A percentile compares a stretch with the other conserved stretches of the same genome.
Conservation (phyloP, 1,140 invertebrate species). For the Drosophila repleta region DNA sequence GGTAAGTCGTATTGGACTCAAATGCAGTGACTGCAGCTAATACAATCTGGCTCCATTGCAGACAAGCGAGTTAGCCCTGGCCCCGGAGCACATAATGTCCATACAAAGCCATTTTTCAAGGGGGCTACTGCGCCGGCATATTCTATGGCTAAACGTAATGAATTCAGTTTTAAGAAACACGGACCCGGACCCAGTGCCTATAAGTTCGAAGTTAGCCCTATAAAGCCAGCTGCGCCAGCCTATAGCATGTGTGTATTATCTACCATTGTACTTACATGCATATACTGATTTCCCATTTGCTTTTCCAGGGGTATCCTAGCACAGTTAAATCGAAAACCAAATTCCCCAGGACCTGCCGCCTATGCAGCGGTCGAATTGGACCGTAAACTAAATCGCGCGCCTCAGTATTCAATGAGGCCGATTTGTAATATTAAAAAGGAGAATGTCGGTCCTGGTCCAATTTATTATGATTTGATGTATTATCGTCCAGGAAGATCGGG, state of each 20-base stretch:
- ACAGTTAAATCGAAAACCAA: conserved; percentile 49
- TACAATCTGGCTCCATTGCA: not conserved
- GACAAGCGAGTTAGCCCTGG: conserved; percentile 84
- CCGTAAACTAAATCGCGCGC: conserved; percentile 72
- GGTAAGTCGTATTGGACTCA: conserved; percentile 35
- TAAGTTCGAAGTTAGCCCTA: conserved; percentile 83
- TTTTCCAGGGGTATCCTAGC: conserved; percentile 83
- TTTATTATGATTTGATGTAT: conserved; percentile 79
- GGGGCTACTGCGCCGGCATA: conserved; percentile 85
- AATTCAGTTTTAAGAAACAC: conserved; percentile 75
- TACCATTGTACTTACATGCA: accelerated
- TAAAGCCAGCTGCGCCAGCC: conserved; percentile 80
- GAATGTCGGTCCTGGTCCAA: conserved; percentile 83
- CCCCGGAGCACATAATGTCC: conserved; percentile 85
- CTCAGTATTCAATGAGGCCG: conserved; percentile 82
- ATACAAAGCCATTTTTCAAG: conserved; percentile 84
- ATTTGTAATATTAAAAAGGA: conserved; percentile 24
- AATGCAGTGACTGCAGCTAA: not conserved
- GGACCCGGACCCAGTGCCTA: conserved; percentile 88
- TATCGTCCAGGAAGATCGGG: conserved; percentile 69
- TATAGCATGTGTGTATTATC: conserved; percentile 84
- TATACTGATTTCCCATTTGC: not conserved
- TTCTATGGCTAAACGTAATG: conserved; percentile 85
- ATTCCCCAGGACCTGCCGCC: conserved; percentile 86
- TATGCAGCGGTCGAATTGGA: conserved; percentile 83